These are phyloP conservation scores for Synergus umbraculus DNA, from an alignment of 2,888 invertebrate species.

Conservation along the genomic window DNA sequence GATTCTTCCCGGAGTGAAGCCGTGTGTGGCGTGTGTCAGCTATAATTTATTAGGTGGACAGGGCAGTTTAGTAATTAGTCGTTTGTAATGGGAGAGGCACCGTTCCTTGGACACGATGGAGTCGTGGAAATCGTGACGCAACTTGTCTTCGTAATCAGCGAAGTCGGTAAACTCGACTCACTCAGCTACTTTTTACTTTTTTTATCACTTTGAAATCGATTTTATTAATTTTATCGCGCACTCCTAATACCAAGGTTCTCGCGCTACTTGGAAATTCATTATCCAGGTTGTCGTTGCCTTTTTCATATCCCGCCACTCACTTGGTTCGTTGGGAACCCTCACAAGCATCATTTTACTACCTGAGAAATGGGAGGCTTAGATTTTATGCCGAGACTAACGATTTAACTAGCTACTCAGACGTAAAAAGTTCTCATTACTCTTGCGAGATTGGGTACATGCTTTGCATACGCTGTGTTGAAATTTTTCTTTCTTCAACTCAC, in stretches of 20 bases:
- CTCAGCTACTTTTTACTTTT: slow-evolving; percentile 40
- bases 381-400: slow-evolving; percentile 33
- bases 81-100: slow-evolving; percentile 60
- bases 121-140: slow-evolving; percentile 55
- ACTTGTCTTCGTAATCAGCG: slow-evolving; percentile 34
- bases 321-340: slow-evolving; percentile 25
- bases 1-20: slow-evolving; percentile 45
- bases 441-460: slow-evolving; percentile 13
- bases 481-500: slow-evolving; percentile 18
- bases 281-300: slow-evolving; percentile 29
- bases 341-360: slow-evolving; percentile 29
- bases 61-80: slow-evolving; percentile 67
- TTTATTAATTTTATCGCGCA: slow-evolving; percentile 35
- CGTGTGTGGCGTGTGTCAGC: slow-evolving; percentile 55
- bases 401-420: slow-evolving; percentile 22
- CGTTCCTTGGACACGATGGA: slow-evolving; percentile 53
- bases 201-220: slow-evolving; percentile 28
- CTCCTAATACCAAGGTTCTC: not conserved
- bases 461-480: slow-evolving; percentile 39
- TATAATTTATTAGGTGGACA: slow-evolving; percentile 64
- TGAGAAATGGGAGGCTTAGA: slow-evolving; percentile 23
- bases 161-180: slow-evolving; percentile 42
- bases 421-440: slow-evolving; percentile 34
- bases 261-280: slow-evolving; percentile 22
- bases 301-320: slow-evolving; percentile 37